Evolutionary conservation across 2,888 invertebrate genomes (phyloP).

Genomic region (Gastracanthus pulcherrimus): DNA sequence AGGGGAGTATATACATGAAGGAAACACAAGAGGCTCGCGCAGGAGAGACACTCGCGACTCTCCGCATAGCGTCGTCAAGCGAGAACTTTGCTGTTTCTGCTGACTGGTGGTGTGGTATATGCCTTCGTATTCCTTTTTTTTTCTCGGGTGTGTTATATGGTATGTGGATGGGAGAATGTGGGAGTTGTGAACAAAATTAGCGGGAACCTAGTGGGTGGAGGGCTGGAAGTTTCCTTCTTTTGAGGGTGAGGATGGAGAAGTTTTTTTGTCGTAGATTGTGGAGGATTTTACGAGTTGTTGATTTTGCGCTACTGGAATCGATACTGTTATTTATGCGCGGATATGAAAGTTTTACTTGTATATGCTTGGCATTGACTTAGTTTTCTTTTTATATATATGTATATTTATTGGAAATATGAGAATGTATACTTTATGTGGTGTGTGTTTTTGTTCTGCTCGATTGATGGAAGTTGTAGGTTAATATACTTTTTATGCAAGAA

Average conservation of each 20-base stretch:
- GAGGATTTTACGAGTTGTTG: constrained; percentile 2
- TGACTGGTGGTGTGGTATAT: background rate
- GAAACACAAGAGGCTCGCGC: background rate
- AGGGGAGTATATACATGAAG: background rate
- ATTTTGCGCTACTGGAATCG: background rate
- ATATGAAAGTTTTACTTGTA: background rate
- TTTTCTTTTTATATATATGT: background rate
- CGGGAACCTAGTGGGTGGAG: constrained; percentile 20
- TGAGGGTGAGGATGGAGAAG: too few relatives aligned
- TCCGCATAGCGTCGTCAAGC: too few relatives aligned
- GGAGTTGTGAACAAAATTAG: constrained; percentile 29
- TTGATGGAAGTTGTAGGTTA: background rate
- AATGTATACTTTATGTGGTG: too few relatives aligned
- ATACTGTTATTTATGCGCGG: background rate
- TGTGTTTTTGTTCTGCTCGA: too few relatives aligned
- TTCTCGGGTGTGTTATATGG: too few relatives aligned
- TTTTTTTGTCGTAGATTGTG: background rate
- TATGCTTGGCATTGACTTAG: background rate
- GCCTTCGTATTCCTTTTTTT: too few relatives aligned
- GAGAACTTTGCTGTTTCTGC: constrained; percentile 47
- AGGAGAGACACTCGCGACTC: background rate
- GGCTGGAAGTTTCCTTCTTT: background rate
- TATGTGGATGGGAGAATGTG: background rate
- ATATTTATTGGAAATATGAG: too few relatives aligned
- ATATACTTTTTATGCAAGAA: background rate